Evolutionary conservation across 1,140 invertebrate genomes (phyloP).

Genomic region (Sitobion miscanthi): DNA sequence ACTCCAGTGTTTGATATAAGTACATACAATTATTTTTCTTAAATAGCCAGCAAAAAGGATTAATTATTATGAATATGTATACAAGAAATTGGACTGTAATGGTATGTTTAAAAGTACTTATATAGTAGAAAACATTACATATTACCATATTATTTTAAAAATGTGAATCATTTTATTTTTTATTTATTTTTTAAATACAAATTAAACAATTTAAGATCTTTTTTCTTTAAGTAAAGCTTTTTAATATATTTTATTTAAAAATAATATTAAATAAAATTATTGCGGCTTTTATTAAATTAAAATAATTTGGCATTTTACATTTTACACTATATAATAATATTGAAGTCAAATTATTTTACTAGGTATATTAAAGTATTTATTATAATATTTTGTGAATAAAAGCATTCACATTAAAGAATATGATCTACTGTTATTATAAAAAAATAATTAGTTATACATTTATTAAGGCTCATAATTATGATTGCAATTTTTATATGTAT

Average conservation of each 20-base stretch:
- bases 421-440: not conserved
- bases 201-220: not conserved
- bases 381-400: not conserved
- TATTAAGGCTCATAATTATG: not conserved
- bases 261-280: too few relatives aligned
- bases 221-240: not conserved
- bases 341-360: not conserved
- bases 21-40: not conserved
- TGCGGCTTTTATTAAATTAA: not conserved
- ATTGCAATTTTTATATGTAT: not conserved
- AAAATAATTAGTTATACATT: not conserved
- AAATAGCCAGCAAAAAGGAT: not conserved
- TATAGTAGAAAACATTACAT: not conserved
- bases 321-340: not conserved
- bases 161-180: not conserved
- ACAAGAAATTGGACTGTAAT: not conserved
- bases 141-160: not conserved
- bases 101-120: conserved; percentile 6
- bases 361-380: not conserved
- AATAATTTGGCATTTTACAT: not conserved
- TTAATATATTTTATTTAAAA: too few relatives aligned
- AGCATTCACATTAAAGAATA: not conserved
- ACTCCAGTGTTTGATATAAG: not conserved
- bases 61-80: conserved; percentile 4
- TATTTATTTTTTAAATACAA: not conserved